These are phyloP conservation scores for Cryptus armator DNA, from an alignment of 2,888 invertebrate species.

Conservation along the genomic window DNA sequence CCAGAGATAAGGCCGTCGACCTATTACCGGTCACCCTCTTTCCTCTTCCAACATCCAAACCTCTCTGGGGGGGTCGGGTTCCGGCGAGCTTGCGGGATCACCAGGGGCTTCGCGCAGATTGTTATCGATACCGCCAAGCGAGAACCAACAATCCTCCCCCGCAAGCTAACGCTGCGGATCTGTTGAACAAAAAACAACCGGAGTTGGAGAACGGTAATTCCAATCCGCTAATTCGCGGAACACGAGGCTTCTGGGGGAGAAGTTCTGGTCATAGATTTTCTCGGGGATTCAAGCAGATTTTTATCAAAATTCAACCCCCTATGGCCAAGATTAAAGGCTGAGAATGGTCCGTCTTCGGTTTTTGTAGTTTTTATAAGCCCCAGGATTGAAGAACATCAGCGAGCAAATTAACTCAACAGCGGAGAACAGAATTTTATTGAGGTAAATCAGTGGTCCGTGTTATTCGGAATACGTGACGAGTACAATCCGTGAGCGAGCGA, in stretches of 20 bases:
- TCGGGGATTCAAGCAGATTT: background rate
- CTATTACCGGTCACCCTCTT: slow-evolving; percentile 64
- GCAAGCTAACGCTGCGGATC: slow-evolving; percentile 22
- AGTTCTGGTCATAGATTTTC: slow-evolving; percentile 2
- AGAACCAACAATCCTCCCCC: slow-evolving; percentile 43
- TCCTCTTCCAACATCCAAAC: slow-evolving; percentile 37
- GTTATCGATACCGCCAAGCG: slow-evolving; percentile 49
- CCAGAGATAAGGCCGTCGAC: slow-evolving; percentile 75
- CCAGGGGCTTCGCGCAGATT: slow-evolving; percentile 48
- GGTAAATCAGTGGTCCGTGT: background rate
- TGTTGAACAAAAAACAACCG: slow-evolving; percentile 35
- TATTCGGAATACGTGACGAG: slow-evolving; percentile 4
- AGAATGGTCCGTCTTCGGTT: background rate
- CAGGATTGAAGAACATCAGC: background rate
- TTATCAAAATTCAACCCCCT: background rate
- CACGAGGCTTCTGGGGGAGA: background rate
- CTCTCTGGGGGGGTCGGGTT: slow-evolving; percentile 11
- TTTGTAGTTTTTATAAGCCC: background rate
- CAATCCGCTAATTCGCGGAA: slow-evolving; percentile 45
- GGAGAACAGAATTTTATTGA: slow-evolving; percentile 15
- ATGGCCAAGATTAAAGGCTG: background rate
- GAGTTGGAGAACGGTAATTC: slow-evolving; percentile 39
- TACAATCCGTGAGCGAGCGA: slow-evolving; percentile 26
- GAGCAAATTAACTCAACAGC: background rate
- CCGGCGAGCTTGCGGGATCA: slow-evolving; percentile 35